phyloP scores from a whole-genome alignment of 2,113 vertebrate genomes.

The Pelmatolapia mariae region DNA sequence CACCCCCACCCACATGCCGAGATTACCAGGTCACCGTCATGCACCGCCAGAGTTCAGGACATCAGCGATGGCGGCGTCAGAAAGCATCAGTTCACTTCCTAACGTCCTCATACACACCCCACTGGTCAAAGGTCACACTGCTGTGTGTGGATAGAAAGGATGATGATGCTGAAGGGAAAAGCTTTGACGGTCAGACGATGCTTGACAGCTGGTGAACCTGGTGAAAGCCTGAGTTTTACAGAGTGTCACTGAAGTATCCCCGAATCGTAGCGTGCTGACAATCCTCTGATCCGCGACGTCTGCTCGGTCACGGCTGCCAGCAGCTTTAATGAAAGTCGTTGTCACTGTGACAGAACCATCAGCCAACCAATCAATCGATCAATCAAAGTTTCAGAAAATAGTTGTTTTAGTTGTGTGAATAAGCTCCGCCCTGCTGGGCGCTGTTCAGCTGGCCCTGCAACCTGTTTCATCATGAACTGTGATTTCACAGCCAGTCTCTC shows the following conservation, averaged over 20 bases:
- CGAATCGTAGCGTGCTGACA: neutral
- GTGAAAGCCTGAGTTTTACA: neutral
- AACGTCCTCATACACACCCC: neutral
- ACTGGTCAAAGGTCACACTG: neutral
- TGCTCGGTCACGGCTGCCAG: neutral
- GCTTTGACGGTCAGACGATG: neutral
- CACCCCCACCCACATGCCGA: fast-evolving
- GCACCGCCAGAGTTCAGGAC: neutral
- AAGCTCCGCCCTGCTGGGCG: neutral
- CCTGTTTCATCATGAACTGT: neutral
- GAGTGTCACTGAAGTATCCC: neutral
- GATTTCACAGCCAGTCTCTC: neutral
- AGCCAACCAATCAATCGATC: fast-evolving
- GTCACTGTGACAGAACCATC: neutral
- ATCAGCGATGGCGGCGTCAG: neutral
- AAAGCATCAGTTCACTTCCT: neutral
- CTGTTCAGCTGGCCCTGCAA: neutral
- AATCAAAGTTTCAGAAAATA: neutral
- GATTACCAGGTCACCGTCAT: neutral
- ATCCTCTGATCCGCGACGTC: neutral
- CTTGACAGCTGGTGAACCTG: neutral
- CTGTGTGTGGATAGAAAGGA: neutral
- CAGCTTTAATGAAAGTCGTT: neutral
- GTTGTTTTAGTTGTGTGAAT: neutral
- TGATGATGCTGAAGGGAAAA: neutral